These are phyloP conservation scores for Macrobrachium rosenbergii DNA, from an alignment of 1,140 invertebrate species.

Conservation along the genomic window DNA sequence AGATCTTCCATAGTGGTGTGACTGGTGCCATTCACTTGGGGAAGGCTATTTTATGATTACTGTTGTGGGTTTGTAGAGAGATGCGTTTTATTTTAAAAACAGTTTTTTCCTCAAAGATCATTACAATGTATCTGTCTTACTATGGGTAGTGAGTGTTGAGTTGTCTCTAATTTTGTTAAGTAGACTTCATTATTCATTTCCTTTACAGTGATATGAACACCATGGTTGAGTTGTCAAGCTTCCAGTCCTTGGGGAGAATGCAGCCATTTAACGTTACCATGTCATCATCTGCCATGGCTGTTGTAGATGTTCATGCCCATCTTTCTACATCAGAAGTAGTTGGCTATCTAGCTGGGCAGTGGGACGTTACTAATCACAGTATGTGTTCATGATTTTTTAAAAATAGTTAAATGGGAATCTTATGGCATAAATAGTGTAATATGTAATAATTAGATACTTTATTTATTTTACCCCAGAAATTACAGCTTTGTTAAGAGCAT, in stretches of 20 bases:
- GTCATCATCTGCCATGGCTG: conserved; percentile 86
- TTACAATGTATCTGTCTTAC: no score
- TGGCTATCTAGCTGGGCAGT: conserved; percentile 93
- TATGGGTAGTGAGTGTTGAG: not conserved
- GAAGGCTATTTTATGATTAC: no score
- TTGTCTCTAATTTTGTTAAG: not conserved
- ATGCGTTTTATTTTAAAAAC: no score
- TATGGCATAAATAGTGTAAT: no score
- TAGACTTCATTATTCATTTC: not conserved
- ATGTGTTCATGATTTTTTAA: conserved; percentile 70
- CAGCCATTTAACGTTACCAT: conserved; percentile 93
- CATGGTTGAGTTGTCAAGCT: conserved; percentile 88
- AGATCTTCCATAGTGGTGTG: no score
- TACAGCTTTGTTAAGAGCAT: no score
- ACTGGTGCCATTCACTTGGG: no score
- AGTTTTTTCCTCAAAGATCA: no score
- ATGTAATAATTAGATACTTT: no score
- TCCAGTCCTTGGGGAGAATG: conserved; percentile 85
- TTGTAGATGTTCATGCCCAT: conserved; percentile 95
- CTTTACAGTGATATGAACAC: conserved; percentile 85
- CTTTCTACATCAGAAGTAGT: conserved; percentile 92
- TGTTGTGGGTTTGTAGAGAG: no score
- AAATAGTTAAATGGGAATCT: no score
- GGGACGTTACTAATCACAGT: conserved; percentile 96
- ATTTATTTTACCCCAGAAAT: no score